These are phyloP conservation scores for Nomada fucata DNA, from an alignment of 2,888 invertebrate species.

Conservation along the genomic window DNA sequence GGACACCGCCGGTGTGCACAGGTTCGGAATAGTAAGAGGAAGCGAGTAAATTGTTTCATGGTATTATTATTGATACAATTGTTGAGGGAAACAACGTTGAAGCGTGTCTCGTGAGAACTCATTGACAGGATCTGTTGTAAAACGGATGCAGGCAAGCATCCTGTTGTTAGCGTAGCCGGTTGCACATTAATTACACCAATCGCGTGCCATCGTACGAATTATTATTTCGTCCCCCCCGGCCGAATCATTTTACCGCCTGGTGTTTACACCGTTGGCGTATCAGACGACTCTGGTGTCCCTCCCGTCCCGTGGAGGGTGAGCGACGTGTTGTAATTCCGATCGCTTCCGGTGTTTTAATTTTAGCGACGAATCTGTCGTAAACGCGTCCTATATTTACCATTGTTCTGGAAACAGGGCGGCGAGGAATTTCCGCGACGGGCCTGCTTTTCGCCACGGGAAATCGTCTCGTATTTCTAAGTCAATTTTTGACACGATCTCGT, in stretches of 20 bases:
- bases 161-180: slow-evolving; percentile 61
- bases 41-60: neutral
- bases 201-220: slow-evolving; percentile 58
- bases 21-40: neutral
- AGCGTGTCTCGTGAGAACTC: slow-evolving; percentile 60
- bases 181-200: slow-evolving; percentile 47
- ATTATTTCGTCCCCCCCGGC: slow-evolving; percentile 61
- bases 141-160: slow-evolving; percentile 65
- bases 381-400: slow-evolving; percentile 28
- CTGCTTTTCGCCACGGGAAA: slow-evolving; percentile 17
- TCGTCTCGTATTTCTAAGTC: slow-evolving; percentile 16
- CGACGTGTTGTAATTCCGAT: neutral
- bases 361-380: slow-evolving; percentile 22
- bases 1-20: neutral
- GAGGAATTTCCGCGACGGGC: slow-evolving; percentile 40
- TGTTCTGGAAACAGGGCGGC: neutral
- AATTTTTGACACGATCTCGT: slow-evolving; percentile 18
- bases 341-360: slow-evolving; percentile 35
- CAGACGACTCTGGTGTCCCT: neutral
- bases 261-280: slow-evolving; percentile 3
- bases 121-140: slow-evolving; percentile 54
- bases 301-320: neutral
- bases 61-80: neutral
- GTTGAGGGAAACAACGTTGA: neutral
- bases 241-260: neutral